Percentiles rank a stretch among this genome's conserved stretches.
Evolutionary conservation across 1,140 invertebrate genomes (phyloP).

Genomic region (Euborellia annulipes): DNA sequence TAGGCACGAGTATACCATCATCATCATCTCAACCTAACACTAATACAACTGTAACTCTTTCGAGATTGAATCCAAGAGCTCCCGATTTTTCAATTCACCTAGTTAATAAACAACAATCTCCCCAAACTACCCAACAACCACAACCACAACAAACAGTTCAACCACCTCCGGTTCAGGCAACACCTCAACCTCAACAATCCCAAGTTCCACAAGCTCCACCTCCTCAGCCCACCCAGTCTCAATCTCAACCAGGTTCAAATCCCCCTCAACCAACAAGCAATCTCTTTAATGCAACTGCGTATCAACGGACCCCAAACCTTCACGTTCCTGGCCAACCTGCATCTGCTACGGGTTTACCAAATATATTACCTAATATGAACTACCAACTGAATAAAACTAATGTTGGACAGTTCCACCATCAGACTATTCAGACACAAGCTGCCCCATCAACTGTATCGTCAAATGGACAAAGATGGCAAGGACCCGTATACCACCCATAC

Average conservation of each 20-base stretch:
- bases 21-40: conserved; percentile 20
- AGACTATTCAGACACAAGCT: not conserved
- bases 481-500: conserved; percentile 4
- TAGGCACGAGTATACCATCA: not conserved
- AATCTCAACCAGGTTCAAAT: conserved; percentile 8
- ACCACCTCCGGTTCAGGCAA: conserved; percentile 23
- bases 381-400: not conserved
- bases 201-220: conserved; percentile 16
- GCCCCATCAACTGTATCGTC: not conserved
- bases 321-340: too few relatives aligned
- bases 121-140: conserved; percentile 12
- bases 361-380: conserved; percentile 1
- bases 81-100: conserved; percentile 55
- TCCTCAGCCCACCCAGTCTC: conserved; percentile 17
- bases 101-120: conserved; percentile 22
- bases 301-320: too few relatives aligned
- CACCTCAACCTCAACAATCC: conserved; percentile 24
- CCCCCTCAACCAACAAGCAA: conserved; percentile 9
- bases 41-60: conserved; percentile 39
- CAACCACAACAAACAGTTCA: conserved; percentile 9
- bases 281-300: too few relatives aligned
- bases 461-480: conserved; percentile 15
- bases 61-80: conserved; percentile 71
- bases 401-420: too few relatives aligned
- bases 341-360: not conserved